A percentile compares a stretch with the other conserved stretches of the same genome.
These are phyloP conservation scores for Mormyrus lacerda DNA, from an alignment of 2,113 vertebrate genomes.

Conservation along the genomic window DNA sequence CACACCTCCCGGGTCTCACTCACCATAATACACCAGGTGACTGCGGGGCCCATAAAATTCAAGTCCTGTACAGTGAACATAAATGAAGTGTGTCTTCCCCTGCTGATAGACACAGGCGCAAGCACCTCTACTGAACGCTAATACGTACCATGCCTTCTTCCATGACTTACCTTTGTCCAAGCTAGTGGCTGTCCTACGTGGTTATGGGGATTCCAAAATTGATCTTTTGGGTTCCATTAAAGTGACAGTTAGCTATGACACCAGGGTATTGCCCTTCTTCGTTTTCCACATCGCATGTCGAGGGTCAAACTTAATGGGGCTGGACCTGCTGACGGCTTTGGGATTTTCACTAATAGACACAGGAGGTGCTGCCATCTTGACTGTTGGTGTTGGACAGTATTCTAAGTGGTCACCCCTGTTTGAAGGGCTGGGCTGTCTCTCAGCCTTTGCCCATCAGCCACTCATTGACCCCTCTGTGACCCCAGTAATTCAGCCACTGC, in stretches of 20 bases:
- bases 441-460: constrained; percentile 8
- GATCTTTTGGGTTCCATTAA: not conserved
- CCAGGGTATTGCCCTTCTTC: not conserved
- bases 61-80: not conserved
- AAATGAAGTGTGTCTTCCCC: constrained; percentile 2
- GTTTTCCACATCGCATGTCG: not conserved
- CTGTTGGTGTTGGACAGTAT: not conserved
- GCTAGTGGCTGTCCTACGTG: not conserved
- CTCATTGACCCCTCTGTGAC: not conserved
- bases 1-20: not conserved
- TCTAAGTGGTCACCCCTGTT: not conserved
- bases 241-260: not conserved
- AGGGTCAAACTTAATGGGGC: not conserved
- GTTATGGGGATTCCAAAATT: constrained; percentile 10
- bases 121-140: constrained; percentile 12
- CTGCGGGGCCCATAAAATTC: not conserved
- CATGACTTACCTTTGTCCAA: not conserved
- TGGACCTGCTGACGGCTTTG: not conserved
- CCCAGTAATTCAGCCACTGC: constrained; percentile 8
- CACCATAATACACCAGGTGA: not conserved
- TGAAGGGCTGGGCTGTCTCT: not conserved
- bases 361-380: not conserved
- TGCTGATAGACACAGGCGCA: constrained; percentile 25
- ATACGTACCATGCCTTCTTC: not conserved
- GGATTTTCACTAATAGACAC: constrained; percentile 15